Evolutionary conservation across 2,797 vertebrate genomes (phyloP), one percentile per base, ranked within the genome.

Genomic region (Monodelphis domestica): DNA sequence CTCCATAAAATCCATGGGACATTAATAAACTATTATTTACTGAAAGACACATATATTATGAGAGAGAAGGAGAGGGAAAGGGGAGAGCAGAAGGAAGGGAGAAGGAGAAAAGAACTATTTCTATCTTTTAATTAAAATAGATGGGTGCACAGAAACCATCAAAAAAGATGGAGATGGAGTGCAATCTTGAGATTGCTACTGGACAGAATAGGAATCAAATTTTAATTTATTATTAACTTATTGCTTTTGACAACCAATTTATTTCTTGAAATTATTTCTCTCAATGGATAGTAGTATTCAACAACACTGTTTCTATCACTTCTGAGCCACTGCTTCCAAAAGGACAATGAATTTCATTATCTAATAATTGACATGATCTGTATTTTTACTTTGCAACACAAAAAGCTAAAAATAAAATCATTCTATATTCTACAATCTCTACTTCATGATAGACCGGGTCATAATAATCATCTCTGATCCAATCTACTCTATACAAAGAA

Each of bases 201-300:
- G 84, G 89, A 87, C 17, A 94, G 51, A 28, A 54, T 87, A 45
- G 38, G 24, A 88, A n/a, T 52, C 87, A 95, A 94, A 45, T 89
- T 95, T 92, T 95, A 93, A 95, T 95, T 97, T 97, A 84, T 78
- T 97, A 95, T 94, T 57, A 56, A 91, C 91, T 52, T 96, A 94
- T 94, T 93, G 55, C 54, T 87, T 92, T 88, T 54, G 57, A 96
- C 94, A 50, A 91, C 53, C 89, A 96, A 96, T 97, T 96, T 95
- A 88, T 92, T 95, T 94, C 50, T 59, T 92, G 0, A 97, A 17
- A 91, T 63, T 94, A 91, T 93, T 95, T 0, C 90, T 95, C 45
- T 95, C 21, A 38, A 96, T 95, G 91, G 50, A 10, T 51, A 45
- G 9, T n/a, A 30, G 53, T 0, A 53, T 88, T 11, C 3, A 87